phyloP scores from a whole-genome alignment of 2,797 vertebrate genomes.

The Hylomyscus alleni region DNA sequence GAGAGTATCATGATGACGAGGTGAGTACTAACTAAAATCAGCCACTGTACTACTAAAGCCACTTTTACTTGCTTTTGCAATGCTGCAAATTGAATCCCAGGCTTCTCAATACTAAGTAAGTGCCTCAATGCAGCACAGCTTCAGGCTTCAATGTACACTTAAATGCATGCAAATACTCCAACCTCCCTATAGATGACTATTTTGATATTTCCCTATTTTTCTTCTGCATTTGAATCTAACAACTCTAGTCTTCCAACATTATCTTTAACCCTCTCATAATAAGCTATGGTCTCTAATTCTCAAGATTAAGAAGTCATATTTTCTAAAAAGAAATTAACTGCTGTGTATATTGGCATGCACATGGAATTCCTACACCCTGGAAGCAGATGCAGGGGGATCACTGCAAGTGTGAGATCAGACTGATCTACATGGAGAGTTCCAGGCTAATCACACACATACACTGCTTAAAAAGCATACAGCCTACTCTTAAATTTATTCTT shows the following conservation, averaged over 20 bases:
- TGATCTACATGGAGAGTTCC: background rate
- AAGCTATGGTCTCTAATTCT: background rate
- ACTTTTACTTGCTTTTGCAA: background rate
- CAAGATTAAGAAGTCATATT: conserved; percentile 13
- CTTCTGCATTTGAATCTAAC: background rate
- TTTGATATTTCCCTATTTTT: background rate
- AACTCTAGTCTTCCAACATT: background rate
- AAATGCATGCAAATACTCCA: background rate
- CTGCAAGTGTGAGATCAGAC: background rate
- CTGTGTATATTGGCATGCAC: background rate
- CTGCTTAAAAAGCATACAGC: background rate
- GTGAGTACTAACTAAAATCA: background rate
- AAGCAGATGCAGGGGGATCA: background rate
- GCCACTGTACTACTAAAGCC: background rate
- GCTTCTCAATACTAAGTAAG: background rate
- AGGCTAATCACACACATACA: background rate
- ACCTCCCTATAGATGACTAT: background rate
- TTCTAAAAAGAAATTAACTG: conserved; percentile 21
- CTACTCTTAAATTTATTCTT: background rate
- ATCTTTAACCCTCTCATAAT: conserved; percentile 8
- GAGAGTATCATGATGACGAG: background rate
- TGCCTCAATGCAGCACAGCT: background rate
- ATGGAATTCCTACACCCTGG: background rate
- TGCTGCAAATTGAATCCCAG: background rate
- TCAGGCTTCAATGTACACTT: background rate